Evolutionary conservation across 2,888 invertebrate species (phyloP).

Genomic region (Cryptocheilus praepositus): DNA sequence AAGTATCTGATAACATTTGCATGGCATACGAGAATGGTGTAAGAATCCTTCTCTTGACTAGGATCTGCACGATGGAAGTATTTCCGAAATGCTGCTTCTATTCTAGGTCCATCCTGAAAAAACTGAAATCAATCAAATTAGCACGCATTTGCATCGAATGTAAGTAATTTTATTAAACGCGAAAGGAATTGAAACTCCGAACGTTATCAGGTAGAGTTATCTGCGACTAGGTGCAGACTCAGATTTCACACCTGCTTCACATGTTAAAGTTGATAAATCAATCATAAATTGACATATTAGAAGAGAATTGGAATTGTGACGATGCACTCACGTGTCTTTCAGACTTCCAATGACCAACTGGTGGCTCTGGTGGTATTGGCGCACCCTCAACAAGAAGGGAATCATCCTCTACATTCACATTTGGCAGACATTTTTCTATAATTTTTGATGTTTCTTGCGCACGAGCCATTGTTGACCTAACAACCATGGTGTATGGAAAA

Average conservation of each 20-base stretch:
- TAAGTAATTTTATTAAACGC: too few species aligned
- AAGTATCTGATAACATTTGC: slow-evolving; percentile 98
- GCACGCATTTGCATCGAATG: slow-evolving; percentile 2
- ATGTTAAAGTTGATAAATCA: not conserved
- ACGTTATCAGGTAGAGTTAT: too few species aligned
- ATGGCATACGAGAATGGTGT: slow-evolving; percentile 96
- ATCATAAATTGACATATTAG: slow-evolving; percentile 16
- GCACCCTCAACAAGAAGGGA: slow-evolving; percentile 93
- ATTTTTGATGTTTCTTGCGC: slow-evolving; percentile 94
- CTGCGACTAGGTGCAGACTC: too few species aligned
- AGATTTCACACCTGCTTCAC: not conserved
- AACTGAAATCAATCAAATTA: slow-evolving; percentile 80
- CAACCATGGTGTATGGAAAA: slow-evolving; percentile 86
- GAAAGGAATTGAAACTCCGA: too few species aligned
- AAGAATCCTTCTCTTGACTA: slow-evolving; percentile 87
- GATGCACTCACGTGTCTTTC: slow-evolving; percentile 82
- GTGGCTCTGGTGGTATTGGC: slow-evolving; percentile 95
- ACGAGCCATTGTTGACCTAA: slow-evolving; percentile 94
- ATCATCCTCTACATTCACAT: slow-evolving; percentile 80
- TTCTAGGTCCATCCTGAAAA: slow-evolving; percentile 93
- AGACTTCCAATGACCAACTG: slow-evolving; percentile 90
- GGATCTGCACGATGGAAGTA: slow-evolving; percentile 94
- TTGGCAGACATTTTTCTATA: slow-evolving; percentile 83
- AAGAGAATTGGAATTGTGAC: not conserved
- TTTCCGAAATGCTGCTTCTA: slow-evolving; percentile 95